These are phyloP conservation scores for Stictonetta naevosa DNA, from an alignment of 2,113 vertebrate genomes.

Conservation along the genomic window DNA sequence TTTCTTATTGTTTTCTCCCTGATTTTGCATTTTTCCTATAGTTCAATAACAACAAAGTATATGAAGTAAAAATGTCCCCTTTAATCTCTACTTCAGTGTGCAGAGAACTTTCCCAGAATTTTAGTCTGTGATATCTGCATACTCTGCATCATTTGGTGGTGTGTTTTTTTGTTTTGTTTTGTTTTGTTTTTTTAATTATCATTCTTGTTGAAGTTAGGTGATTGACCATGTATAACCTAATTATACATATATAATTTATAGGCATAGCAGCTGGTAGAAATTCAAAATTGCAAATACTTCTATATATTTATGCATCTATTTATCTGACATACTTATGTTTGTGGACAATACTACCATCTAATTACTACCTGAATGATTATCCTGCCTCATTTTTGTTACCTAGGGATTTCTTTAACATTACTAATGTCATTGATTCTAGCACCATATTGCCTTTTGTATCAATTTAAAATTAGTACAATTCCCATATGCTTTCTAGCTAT, in stretches of 20 bases:
- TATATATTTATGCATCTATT: not conserved
- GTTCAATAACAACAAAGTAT: not conserved
- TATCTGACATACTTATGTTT: not conserved
- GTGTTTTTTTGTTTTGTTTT: accelerated
- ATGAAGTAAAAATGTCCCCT: not conserved
- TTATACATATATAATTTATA: not conserved
- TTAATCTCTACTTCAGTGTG: not conserved
- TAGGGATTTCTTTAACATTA: not conserved
- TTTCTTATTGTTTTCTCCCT: not conserved
- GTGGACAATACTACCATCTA: not conserved
- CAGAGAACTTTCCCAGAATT: not conserved
- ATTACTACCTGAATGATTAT: not conserved
- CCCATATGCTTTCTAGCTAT: not conserved
- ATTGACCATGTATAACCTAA: not conserved
- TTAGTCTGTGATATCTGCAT: not conserved
- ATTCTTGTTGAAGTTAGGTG: not conserved
- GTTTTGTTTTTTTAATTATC: not conserved
- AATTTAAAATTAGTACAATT: not conserved
- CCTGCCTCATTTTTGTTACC: not conserved
- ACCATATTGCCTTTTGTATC: not conserved
- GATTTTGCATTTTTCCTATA: not conserved
- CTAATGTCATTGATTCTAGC: not conserved
- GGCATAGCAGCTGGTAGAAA: not conserved
- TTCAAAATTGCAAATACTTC: not conserved
- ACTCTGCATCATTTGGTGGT: not conserved